These are phyloP conservation scores for Amphiura filiformis DNA, from an alignment of 35 echinoderm and acorn worm species.

Conservation along the genomic window DNA sequence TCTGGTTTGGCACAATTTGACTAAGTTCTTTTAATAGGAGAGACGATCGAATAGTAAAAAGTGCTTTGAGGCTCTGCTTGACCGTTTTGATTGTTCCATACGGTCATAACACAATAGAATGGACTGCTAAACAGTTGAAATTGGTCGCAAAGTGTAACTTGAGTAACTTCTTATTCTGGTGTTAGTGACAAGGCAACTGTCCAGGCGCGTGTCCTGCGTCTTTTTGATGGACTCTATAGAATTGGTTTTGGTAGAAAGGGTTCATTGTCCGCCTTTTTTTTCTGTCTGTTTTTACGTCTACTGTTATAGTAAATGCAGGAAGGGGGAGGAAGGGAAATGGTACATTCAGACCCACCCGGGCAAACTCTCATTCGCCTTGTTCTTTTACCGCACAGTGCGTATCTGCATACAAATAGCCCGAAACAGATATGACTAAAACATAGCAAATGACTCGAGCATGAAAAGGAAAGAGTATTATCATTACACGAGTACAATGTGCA, in stretches of 20 bases:
- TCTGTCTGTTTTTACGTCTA: constrained; percentile 5
- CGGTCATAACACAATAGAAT: background rate
- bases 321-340: background rate
- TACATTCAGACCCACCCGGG: background rate
- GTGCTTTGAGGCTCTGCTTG: background rate
- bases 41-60: background rate
- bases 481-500: background rate
- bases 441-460: background rate
- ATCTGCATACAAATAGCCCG: background rate
- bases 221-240: background rate
- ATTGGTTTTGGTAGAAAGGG: background rate
- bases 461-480: background rate
- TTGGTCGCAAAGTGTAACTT: constrained; percentile 6
- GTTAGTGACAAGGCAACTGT: background rate
- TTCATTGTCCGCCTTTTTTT: background rate
- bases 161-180: background rate
- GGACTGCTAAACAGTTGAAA: constrained; percentile 14
- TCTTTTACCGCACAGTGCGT: background rate
- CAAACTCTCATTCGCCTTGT: background rate
- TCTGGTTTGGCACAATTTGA: background rate
- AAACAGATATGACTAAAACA: background rate
- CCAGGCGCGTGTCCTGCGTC: background rate
- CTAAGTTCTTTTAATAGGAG: background rate
- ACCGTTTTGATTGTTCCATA: background rate
- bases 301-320: background rate